These are phyloP conservation scores for Melanotaenia trifasciata DNA, from an alignment of 2,797 vertebrate species.

Conservation along the genomic window DNA sequence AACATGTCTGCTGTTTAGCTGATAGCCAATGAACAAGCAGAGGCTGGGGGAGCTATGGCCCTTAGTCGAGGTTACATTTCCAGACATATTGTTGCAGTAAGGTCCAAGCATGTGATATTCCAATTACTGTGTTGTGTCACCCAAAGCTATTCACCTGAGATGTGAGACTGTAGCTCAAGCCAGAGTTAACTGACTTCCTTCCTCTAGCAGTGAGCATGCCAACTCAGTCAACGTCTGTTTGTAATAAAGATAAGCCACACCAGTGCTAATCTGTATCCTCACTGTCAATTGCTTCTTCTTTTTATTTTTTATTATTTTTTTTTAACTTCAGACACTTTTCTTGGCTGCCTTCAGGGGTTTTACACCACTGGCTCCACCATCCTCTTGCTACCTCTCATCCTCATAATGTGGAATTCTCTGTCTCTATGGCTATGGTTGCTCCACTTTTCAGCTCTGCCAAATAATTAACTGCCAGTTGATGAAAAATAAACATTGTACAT, in stretches of 20 bases:
- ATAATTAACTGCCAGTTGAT: background rate
- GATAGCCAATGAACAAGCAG: slow-evolving; percentile 46
- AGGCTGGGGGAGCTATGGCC: slow-evolving; percentile 11
- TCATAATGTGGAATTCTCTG: background rate
- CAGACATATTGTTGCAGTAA: background rate
- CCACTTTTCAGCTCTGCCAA: slow-evolving; percentile 1
- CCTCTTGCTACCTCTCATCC: background rate
- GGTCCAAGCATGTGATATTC: slow-evolving; percentile 10
- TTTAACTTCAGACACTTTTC: background rate
- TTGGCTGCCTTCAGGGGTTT: background rate
- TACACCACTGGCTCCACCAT: background rate
- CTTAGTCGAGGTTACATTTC: slow-evolving; percentile 15
- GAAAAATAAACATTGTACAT: slow-evolving; percentile 1
- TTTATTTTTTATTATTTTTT: background rate
- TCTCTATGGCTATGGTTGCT: background rate
- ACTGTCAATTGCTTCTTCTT: background rate
- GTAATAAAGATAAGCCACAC: slow-evolving; percentile 6
- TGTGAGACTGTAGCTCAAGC: slow-evolving; percentile 14
- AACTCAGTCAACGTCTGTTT: background rate
- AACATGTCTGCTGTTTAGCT: slow-evolving; percentile 37
- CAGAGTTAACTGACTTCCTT: slow-evolving; percentile 11
- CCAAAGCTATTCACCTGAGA: slow-evolving; percentile 5
- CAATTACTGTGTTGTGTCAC: slow-evolving; percentile 3
- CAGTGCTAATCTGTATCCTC: background rate
- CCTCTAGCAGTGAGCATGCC: background rate